Evolutionary conservation across 2,888 invertebrate species (phyloP).

Genomic region (Julus scandinavius): DNA sequence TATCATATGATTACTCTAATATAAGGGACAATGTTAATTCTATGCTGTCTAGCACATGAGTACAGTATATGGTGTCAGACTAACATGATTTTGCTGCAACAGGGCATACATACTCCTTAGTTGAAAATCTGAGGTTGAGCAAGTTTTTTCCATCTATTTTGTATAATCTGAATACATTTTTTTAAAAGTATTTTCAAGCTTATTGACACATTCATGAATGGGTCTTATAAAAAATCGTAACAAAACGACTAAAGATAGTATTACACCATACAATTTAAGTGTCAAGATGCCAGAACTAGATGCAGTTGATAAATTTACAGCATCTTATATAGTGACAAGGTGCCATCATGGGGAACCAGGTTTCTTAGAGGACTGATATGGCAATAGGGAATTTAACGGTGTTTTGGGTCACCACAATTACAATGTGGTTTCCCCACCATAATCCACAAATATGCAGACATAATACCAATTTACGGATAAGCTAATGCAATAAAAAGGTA

Average conservation of each 20-base stretch:
- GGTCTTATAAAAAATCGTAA: background rate
- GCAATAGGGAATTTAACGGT: background rate
- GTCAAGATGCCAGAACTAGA: background rate
- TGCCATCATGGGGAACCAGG: constrained; percentile 3
- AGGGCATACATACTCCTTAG: background rate
- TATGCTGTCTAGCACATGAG: background rate
- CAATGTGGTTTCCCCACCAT: constrained; percentile 1
- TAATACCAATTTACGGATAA: constrained; percentile 16
- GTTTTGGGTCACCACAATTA: background rate
- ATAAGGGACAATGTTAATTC: background rate
- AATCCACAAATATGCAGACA: constrained; percentile 27
- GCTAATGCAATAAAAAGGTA: constrained; percentile 11
- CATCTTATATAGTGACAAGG: background rate
- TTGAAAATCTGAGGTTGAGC: no score
- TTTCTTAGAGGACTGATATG: background rate
- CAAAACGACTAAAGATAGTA: background rate
- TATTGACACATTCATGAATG: background rate
- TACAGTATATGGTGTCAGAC: background rate
- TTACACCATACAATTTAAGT: background rate
- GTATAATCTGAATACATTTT: background rate
- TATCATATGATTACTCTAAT: background rate
- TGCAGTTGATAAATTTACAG: background rate
- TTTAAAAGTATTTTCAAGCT: background rate
- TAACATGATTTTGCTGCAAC: background rate
- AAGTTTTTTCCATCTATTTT: no score